Evolutionary conservation across 2,113 vertebrate genomes (phyloP).

Genomic region (Corvus moneduloides): DNA sequence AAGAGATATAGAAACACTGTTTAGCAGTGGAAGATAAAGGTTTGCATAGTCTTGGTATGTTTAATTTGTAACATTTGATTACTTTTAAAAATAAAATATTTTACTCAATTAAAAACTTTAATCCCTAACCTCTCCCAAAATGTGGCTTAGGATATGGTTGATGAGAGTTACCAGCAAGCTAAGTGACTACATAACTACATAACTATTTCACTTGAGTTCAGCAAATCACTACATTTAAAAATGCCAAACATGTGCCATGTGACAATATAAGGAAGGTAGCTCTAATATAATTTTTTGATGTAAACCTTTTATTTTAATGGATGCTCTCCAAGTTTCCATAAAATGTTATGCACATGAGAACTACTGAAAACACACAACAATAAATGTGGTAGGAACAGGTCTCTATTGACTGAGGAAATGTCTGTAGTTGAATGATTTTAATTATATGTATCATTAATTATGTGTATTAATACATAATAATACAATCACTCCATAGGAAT

Average conservation of each 20-base stretch:
- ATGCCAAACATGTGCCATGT: background rate
- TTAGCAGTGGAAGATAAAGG: background rate
- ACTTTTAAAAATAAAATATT: background rate
- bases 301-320: background rate
- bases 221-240: background rate
- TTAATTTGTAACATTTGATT: background rate
- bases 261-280: background rate
- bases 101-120: background rate
- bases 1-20: accelerated
- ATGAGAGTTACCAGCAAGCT: background rate
- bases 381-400: background rate
- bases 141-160: background rate
- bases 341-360: background rate
- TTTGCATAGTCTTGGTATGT: background rate
- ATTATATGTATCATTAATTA: background rate
- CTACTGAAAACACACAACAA: background rate
- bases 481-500: background rate
- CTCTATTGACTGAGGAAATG: background rate
- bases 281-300: background rate
- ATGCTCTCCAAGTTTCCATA: background rate
- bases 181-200: background rate
- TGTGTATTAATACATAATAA: background rate
- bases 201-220: background rate
- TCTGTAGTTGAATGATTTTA: background rate
- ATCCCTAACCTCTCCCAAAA: background rate